Evolutionary conservation across 30 jellyfish, hydroid and myxozoan species (phyloP).

Genomic region (Turritopsis rubra): DNA sequence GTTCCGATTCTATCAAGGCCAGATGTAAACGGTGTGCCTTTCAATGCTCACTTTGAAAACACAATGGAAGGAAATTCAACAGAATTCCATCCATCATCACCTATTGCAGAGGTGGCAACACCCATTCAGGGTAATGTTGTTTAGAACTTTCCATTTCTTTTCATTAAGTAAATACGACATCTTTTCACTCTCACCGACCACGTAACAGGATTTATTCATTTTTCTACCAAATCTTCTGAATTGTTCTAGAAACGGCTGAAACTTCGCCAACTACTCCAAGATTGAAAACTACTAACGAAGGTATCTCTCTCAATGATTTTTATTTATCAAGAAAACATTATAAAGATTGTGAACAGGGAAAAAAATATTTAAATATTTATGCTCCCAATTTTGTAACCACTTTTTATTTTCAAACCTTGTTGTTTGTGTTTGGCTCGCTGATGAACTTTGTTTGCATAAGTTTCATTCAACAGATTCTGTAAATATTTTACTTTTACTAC

Average conservation of each 20-base stretch:
- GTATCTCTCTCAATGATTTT: background rate
- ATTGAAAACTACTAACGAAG: background rate
- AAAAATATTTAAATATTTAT: too few relatives aligned
- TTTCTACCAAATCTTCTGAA: too few relatives aligned
- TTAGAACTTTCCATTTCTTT: too few relatives aligned
- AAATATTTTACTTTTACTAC: background rate
- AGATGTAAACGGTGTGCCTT: constrained; percentile 1
- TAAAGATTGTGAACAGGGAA: background rate
- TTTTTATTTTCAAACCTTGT: background rate
- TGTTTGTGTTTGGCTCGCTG: background rate
- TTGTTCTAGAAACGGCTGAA: background rate
- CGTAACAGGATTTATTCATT: too few relatives aligned
- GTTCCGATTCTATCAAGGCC: background rate
- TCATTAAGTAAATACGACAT: too few relatives aligned
- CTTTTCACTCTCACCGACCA: too few relatives aligned
- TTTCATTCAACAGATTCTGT: background rate
- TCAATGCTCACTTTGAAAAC: constrained; percentile 14
- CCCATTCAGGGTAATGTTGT: background rate
- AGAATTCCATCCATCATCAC: constrained; percentile 9
- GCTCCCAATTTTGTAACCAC: background rate
- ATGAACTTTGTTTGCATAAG: background rate
- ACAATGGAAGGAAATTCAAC: background rate
- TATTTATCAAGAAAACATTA: background rate
- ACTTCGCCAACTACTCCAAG: background rate
- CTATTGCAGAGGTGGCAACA: constrained; percentile 7